Percentiles rank a stretch among this genome's conserved stretches.
These are phyloP conservation scores for Thyatira batis DNA, from an alignment of 2,888 invertebrate species.

Conservation along the genomic window DNA sequence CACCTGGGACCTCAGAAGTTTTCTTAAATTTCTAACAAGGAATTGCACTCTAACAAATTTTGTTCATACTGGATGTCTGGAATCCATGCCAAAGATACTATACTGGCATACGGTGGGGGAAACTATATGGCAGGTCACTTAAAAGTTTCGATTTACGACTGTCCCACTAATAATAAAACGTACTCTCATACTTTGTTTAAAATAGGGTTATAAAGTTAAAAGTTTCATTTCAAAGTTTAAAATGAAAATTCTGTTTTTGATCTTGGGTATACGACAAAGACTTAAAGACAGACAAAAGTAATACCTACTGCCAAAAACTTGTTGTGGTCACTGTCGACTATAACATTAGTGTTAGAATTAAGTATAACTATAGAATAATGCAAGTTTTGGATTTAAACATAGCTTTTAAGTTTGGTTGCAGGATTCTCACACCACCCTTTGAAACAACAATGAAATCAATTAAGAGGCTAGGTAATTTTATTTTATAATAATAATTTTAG, in stretches of 20 bases:
- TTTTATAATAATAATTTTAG: too few species aligned
- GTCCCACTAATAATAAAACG: conserved; percentile 6
- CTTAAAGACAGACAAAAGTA: too few species aligned
- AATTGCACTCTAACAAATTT: neutral
- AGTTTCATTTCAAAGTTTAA: neutral
- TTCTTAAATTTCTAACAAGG: neutral
- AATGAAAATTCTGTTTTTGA: neutral
- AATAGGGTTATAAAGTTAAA: neutral
- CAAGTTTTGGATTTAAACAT: too few species aligned
- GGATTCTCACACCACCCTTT: too few species aligned
- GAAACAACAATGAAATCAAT: too few species aligned
- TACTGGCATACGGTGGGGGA: conserved; percentile 14
- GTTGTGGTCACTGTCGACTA: too few species aligned
- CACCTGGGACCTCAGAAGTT: neutral
- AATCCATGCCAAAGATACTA: conserved; percentile 20
- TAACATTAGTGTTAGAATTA: too few species aligned
- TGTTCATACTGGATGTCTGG: conserved; percentile 6
- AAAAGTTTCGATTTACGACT: conserved; percentile 30
- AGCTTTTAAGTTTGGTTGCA: too few species aligned
- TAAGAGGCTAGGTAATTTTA: neutral
- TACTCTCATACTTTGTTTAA: neutral
- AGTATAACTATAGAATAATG: too few species aligned
- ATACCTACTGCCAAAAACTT: too few species aligned
- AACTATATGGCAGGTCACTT: conserved; percentile 23
- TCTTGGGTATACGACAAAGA: neutral